These are phyloP conservation scores for Lycocorax pyrrhopterus DNA, from an alignment of 2,113 vertebrate species.

Conservation along the genomic window DNA sequence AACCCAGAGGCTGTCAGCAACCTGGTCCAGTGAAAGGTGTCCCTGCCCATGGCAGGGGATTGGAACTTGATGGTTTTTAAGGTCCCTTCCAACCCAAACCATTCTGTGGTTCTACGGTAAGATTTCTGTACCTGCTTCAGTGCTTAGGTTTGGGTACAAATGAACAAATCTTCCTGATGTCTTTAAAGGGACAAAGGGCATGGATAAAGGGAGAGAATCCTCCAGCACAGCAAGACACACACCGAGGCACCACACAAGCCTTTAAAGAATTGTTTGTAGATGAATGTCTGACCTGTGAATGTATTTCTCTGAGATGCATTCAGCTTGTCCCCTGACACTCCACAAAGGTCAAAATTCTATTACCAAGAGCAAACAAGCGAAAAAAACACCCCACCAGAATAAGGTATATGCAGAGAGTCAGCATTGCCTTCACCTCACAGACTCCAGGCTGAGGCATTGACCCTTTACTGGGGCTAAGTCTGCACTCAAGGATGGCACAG, in stretches of 20 bases:
- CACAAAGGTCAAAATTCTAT: background rate
- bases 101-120: background rate
- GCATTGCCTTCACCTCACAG: background rate
- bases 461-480: background rate
- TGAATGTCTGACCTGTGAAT: background rate
- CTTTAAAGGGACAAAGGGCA: background rate
- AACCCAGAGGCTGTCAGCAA: background rate
- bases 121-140: background rate
- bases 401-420: accelerated
- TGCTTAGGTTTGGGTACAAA: background rate
- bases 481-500: background rate
- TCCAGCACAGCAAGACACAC: background rate
- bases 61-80: too few species aligned
- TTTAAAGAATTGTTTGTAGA: background rate
- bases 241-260: background rate
- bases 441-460: background rate
- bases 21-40: background rate
- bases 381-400: background rate
- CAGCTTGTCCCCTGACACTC: background rate
- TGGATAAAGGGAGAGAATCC: background rate
- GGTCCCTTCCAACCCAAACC: background rate
- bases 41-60: background rate
- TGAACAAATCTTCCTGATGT: background rate
- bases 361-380: background rate
- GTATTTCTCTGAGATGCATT: background rate